Base-by-base conservation (phyloP, 2,113 vertebrate genomes). In the Orientallactaga bullata region DNA sequence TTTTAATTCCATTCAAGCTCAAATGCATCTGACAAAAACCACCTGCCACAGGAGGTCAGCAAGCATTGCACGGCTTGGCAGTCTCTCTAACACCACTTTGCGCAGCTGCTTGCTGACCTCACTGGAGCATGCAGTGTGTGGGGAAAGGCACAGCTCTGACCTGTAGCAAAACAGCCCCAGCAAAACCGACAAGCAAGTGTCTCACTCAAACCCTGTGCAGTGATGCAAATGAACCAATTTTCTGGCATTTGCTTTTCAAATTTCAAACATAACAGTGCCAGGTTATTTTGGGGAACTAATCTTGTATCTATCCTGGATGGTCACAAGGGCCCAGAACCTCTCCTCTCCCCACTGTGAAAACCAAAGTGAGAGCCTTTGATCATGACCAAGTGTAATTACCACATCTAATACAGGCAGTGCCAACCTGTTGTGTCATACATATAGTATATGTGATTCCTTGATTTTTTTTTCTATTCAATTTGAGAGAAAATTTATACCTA, bases 141-240 rank as follows among this genome's bases (percentile, higher is more conserved):
- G 28, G 20, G 9, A 79, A n/a, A 61, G 3, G 10, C 8, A 18
- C 8, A 37, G 10, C 69, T 0, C 0, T 58, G 73, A 88, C 24
- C 65, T 68, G 9, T 5, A 10, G 15, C 6, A 2, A 20, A 30
- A 63, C 79, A 23, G 32, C 92, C 18, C 21, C 37, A 58, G 72
- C 6, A 3, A 65, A 51, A 0, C 11, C 10, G 63, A 77, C 47
- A 13, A 85, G 73, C 39, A 24, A 39, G 74, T 71, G 21, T 87
- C 79, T 37, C n/a, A 60, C 10, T 80, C 68, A 94, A 85, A 85
- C 76, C 23, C 63, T 84, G 89, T 47, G 65, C 69, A 85, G 3
- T 26, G 78, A 85, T 91, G 89, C 89, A 95, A 92, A 95, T 95
- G 81, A 89, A 76, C 71, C 71, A 81, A 16, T 83, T 91, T 82